Conservation (phyloP, 2,113 vertebrate genomes). For the Phaetusa simplex region DNA sequence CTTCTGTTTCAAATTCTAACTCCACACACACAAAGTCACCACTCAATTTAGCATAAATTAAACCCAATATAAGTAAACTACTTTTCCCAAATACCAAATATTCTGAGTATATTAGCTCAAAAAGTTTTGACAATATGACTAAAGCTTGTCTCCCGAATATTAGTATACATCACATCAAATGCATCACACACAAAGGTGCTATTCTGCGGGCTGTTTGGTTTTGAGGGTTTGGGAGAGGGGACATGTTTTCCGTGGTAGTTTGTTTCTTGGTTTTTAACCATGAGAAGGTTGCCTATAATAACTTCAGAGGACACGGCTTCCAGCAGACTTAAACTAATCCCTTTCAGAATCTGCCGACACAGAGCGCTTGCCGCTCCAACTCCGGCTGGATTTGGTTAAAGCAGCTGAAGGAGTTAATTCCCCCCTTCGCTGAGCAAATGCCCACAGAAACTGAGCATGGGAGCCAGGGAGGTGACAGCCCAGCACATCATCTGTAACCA, state of each 20-base stretch:
- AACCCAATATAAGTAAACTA: background rate
- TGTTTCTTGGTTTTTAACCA: background rate
- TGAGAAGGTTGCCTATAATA: background rate
- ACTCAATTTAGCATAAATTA: background rate
- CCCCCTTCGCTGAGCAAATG: background rate
- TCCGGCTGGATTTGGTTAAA: background rate
- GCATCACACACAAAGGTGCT: background rate
- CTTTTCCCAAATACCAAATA: background rate
- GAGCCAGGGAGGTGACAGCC: background rate
- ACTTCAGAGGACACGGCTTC: background rate
- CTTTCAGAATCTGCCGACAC: background rate
- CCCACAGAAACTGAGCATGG: background rate
- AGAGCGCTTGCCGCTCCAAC: fast-evolving
- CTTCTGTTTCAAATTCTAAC: background rate
- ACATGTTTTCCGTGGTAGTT: background rate
- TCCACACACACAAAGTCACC: background rate
- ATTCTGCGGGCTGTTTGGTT: background rate
- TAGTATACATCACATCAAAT: background rate
- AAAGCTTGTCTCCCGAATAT: background rate
- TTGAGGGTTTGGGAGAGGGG: background rate
- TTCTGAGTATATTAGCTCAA: background rate
- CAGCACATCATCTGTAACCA: background rate
- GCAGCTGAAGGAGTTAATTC: background rate
- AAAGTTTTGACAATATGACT: background rate
- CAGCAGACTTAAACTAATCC: slow-evolving; percentile 10